Percentiles rank a stretch among this genome's conserved stretches.
Conservation (phyloP, 2,888 invertebrate species). For the Operophtera brumata region DNA sequence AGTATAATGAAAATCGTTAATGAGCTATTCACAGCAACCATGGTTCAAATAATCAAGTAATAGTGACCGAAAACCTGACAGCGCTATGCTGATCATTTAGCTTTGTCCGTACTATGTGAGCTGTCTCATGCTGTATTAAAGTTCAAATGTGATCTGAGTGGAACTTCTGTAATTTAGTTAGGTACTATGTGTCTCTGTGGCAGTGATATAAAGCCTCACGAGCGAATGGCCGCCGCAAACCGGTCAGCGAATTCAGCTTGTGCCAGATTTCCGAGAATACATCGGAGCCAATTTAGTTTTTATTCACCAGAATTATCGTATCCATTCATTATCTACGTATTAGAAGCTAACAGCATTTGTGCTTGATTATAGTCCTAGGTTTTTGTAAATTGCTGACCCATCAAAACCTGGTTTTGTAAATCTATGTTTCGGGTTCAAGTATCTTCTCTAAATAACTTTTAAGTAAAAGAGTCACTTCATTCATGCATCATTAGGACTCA, state of each 20-base stretch:
- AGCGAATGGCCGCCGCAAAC: conserved; percentile 44
- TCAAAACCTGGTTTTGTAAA: neutral
- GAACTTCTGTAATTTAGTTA: neutral
- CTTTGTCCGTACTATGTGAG: too few relatives aligned
- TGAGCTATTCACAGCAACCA: too few relatives aligned
- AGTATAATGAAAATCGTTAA: too few relatives aligned
- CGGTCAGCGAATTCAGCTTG: conserved; percentile 49
- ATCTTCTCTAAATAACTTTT: neutral
- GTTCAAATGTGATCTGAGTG: neutral
- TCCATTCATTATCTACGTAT: conserved; percentile 45
- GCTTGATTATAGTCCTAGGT: conserved; percentile 25
- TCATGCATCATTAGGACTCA: conserved; percentile 70
- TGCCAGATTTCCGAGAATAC: conserved; percentile 48
- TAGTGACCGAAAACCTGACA: too few relatives aligned
- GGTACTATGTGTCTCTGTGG: too few relatives aligned
- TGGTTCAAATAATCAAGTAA: too few relatives aligned
- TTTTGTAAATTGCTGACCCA: conserved; percentile 18
- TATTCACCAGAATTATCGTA: conserved; percentile 43
- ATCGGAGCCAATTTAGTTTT: conserved; percentile 55
- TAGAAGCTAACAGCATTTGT: conserved; percentile 32
- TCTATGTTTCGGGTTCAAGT: too few relatives aligned
- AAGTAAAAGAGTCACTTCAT: conserved; percentile 55
- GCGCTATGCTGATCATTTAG: too few relatives aligned
- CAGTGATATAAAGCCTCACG: neutral
- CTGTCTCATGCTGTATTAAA: too few relatives aligned